Conservation (phyloP, 2,113 vertebrate genomes). For the Phalacrocorax brasilianus region DNA sequence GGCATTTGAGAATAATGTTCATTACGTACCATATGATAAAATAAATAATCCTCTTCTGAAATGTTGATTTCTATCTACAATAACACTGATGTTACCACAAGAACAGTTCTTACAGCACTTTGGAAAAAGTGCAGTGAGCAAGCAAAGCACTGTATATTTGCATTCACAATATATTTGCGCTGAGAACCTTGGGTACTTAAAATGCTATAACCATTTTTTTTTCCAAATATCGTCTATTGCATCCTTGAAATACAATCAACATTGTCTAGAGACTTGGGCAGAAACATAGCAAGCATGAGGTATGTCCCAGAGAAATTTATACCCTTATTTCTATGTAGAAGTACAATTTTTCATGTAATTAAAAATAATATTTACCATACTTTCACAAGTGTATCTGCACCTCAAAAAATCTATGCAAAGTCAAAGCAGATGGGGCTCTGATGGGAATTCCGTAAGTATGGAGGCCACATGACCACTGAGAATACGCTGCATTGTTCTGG, state of each 20-base stretch:
- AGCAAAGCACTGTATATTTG: not conserved
- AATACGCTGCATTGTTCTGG: not conserved
- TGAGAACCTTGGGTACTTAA: not conserved
- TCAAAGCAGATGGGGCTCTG: not conserved
- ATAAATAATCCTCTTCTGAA: not conserved
- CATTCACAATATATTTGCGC: not conserved
- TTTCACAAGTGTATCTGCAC: not conserved
- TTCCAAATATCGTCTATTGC: not conserved
- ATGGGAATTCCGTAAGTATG: not conserved
- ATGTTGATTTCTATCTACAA: not conserved
- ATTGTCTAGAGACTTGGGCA: not conserved
- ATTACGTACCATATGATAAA: not conserved
- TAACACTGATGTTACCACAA: not conserved
- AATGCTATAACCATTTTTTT: not conserved
- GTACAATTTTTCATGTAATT: not conserved
- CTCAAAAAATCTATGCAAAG: not conserved
- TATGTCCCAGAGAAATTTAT: not conserved
- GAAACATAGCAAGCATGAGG: not conserved
- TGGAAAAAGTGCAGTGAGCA: not conserved
- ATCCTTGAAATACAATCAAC: not conserved
- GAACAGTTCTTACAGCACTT: not conserved
- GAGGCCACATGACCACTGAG: not conserved
- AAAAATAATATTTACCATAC: not conserved
- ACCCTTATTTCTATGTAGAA: not conserved
- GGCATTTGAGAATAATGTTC: not conserved